Evolutionary conservation across 2,888 invertebrate genomes (phyloP), one percentile per base, ranked within the genome.

Genomic region (Chouioia cunea): DNA sequence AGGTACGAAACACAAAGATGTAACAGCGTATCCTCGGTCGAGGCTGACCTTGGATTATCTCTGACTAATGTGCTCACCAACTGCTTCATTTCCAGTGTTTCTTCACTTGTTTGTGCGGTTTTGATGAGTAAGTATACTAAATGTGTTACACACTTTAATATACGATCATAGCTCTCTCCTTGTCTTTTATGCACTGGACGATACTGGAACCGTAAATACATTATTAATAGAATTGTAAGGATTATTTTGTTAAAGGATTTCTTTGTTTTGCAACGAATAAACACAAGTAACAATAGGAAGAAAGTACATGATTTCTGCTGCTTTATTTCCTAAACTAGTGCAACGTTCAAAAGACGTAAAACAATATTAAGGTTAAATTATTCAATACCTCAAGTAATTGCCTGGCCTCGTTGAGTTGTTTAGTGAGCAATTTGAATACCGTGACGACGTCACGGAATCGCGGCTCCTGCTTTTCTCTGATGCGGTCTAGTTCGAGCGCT

Each of bases 1-100:
- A 92, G 88, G 75, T 91, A 91, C 52, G 92, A 93, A 68, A 93
- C 93, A 80, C 93, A 92, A 76, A 96, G 88, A 87, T 97, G 97
- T 72, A 97, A 89, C 75, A 96, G 88, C n/a, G 94, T 91, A 84
- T 95, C 94, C 72, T 92, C 92, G 69, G 91, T 89, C 79, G 88
- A 88, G 10, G 91, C 90, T 78, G 92, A 92, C 74, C 90, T 89
- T 64, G 93, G 90, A 85, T 93, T 91, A 72, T 88, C 86, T 65
- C 87, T 88, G 36, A 93, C 88, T 63, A 92, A 86, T 76, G 86
- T 83, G 66, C 87, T 87, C 15, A 93, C 89, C 54, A 89, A 80
- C 65, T 86, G 80, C 36, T 81, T 79, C 67, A 79, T 80, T 75
- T 83, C 77, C 43, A 74, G 43, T 72, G 86, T 87, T 75, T 91